These are phyloP conservation scores for Cassiopea xamachana DNA, from an alignment of 30 jellyfish, hydroid and myxozoan genomes.

Conservation along the genomic window DNA sequence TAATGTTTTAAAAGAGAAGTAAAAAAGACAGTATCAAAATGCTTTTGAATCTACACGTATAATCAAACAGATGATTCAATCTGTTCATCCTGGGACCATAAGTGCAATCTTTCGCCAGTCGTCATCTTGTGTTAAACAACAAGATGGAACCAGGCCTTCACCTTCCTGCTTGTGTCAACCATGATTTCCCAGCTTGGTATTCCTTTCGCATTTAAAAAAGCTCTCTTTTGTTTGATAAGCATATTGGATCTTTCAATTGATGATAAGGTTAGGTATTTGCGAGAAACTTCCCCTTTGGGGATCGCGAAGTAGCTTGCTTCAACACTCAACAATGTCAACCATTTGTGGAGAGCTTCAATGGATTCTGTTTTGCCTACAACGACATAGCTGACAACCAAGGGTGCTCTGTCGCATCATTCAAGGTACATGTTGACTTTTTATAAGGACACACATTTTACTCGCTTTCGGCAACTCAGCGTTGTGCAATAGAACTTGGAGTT, in stretches of 20 bases:
- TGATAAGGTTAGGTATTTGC: background rate
- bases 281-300: background rate
- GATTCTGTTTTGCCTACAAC: too few relatives aligned
- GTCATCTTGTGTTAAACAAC: slow-evolving; percentile 76
- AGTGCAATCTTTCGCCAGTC: slow-evolving; percentile 35
- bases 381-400: too few relatives aligned
- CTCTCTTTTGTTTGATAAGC: background rate
- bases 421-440: too few relatives aligned
- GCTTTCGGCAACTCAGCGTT: too few relatives aligned
- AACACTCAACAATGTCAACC: background rate
- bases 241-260: background rate
- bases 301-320: background rate
- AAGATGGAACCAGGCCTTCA: slow-evolving; percentile 75
- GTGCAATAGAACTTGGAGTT: too few relatives aligned
- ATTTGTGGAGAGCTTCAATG: too few relatives aligned
- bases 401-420: too few relatives aligned
- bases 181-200: slow-evolving; percentile 72
- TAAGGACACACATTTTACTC: too few relatives aligned
- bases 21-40: slow-evolving; percentile 6
- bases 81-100: slow-evolving; percentile 45
- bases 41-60: slow-evolving; percentile 8
- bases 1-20: background rate
- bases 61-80: slow-evolving; percentile 60
- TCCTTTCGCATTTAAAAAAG: slow-evolving; percentile 14
- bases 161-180: slow-evolving; percentile 21